Percentiles rank a stretch among this genome's conserved stretches.
Conservation (phyloP, 2,797 vertebrate species). For the Tolypeutes matacus region DNA sequence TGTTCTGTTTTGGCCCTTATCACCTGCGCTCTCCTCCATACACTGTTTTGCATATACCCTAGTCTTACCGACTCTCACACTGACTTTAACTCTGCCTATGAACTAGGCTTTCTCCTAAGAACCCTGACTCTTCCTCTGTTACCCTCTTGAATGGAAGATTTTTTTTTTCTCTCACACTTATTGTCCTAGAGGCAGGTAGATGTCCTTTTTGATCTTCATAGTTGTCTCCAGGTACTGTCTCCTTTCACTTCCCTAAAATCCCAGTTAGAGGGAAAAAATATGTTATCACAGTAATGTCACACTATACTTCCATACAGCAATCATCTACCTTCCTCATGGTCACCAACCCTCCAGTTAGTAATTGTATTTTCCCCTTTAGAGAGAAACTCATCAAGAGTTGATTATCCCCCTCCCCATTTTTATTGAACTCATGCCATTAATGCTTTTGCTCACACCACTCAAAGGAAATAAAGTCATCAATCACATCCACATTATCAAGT, state of each 20-base stretch:
- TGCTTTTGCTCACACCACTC: not conserved
- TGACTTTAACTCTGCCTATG: not conserved
- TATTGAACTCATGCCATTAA: not conserved
- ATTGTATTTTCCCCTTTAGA: not conserved
- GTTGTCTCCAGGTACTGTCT: not conserved
- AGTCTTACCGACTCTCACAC: not conserved
- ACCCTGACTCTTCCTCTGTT: not conserved
- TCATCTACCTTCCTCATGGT: not conserved
- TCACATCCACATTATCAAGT: not conserved
- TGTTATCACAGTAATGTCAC: not conserved
- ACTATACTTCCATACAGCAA: not conserved
- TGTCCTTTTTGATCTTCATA: not conserved
- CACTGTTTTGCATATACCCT: not conserved
- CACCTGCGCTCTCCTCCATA: not conserved
- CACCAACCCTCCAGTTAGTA: not conserved
- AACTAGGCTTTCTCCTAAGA: not conserved
- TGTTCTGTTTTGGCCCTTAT: not conserved
- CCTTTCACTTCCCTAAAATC: not conserved
- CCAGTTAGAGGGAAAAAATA: not conserved
- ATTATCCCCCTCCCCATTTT: not conserved
- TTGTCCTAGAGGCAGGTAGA: not conserved
- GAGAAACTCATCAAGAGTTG: not conserved
- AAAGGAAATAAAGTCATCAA: not conserved
- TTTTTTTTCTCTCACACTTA: not conserved
- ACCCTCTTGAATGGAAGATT: not conserved